Conservation (phyloP, 2,113 vertebrate genomes). For the Leptocoma aspasia region DNA sequence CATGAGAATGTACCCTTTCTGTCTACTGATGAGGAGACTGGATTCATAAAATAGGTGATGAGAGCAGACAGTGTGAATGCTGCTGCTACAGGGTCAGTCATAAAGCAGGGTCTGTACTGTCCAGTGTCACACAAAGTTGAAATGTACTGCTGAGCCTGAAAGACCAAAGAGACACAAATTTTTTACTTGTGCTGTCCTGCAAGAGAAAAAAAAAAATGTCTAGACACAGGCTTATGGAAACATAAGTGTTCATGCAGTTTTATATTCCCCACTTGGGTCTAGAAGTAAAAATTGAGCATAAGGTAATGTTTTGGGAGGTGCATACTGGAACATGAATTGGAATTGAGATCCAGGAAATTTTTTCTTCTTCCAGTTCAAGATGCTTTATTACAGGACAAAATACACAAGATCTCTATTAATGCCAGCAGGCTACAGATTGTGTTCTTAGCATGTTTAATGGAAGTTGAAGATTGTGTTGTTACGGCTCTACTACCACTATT, state of each 20-base stretch:
- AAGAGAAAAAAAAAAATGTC: neutral
- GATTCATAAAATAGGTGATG: fast-evolving
- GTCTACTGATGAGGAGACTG: neutral
- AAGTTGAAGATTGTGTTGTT: neutral
- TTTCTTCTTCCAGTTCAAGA: neutral
- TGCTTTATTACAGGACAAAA: neutral
- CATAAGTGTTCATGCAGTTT: fast-evolving
- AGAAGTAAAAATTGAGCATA: neutral
- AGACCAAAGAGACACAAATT: neutral
- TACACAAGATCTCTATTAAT: neutral
- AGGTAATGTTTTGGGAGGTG: neutral
- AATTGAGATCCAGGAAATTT: neutral
- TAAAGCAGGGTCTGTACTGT: neutral
- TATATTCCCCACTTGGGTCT: neutral
- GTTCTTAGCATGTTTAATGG: neutral
- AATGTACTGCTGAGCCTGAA: neutral
- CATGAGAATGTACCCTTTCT: neutral
- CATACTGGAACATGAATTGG: neutral
- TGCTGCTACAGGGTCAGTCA: neutral
- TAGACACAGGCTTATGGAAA: neutral
- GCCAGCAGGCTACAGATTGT: neutral
- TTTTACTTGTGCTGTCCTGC: neutral
- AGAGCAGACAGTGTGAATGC: neutral
- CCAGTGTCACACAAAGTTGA: neutral
- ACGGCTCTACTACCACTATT: neutral